Evolutionary conservation across 2,888 invertebrate genomes (phyloP), one percentile per base, ranked within the genome.

Genomic region (Drosophila niveifrons): DNA sequence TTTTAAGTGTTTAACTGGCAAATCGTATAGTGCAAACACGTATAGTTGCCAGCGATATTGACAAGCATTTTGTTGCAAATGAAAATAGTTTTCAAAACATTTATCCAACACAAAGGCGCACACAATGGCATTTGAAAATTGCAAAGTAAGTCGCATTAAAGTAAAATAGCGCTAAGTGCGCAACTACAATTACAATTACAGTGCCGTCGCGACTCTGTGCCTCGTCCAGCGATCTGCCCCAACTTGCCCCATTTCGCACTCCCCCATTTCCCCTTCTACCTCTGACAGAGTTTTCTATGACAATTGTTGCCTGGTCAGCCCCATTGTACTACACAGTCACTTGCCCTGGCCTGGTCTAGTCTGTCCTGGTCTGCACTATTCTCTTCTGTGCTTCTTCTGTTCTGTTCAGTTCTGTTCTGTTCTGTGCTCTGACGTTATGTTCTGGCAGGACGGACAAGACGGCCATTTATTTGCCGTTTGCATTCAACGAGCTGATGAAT

Each of bases 401-500:
- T 31, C 48, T 56, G 50, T 46, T 36, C 47, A 11, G 58, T 23
- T 43, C 55, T n/a, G 31, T 43, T 46, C 46, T 52, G 50, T 48
- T 46, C 46, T 52, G 43, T 48, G 44, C 41, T 28, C 28, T 52
- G 3, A 34, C 23, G 46, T 43, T 48, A 44, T 55, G 51, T 46
- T 44, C 44, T 53, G 44, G 18, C 31, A 44, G 31, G 55, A 55
- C 55, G 18, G 31, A 29, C 61, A 36, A 55, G 43, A 48, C 64
- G 66, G 72, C 87, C 85, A 82, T 87, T 83, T 87, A 77, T 84
- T 85, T 83, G 85, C 88, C 86, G 85, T 88, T 83, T 83, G 85
- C 88, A 88, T 83, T 83, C 80, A 88, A 86, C 77, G 74, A 75
- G 83, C 83, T 85, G 88, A 85, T 88, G 78, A 88, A 85, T 83